Evolutionary conservation across 2,797 vertebrate genomes (phyloP).

Genomic region (Micromesistius poutassou): DNA sequence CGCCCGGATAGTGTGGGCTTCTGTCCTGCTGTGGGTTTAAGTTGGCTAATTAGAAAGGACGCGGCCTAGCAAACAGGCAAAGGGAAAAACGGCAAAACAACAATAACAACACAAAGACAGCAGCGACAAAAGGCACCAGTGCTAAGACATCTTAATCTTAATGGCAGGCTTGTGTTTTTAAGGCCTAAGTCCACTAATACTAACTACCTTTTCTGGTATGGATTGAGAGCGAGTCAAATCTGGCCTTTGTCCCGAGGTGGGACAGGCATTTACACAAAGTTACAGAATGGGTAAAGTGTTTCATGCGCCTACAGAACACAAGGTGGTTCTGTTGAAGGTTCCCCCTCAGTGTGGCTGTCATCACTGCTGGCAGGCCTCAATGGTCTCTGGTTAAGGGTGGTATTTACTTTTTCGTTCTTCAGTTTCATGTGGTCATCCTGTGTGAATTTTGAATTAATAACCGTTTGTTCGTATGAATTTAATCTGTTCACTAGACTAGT

Average conservation of each 20-base stretch:
- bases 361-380: conserved; percentile 65
- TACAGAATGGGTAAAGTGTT: conserved; percentile 50
- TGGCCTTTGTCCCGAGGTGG: conserved; percentile 27
- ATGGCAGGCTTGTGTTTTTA: conserved; percentile 44
- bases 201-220: conserved; percentile 23
- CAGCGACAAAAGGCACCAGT: conserved; percentile 30
- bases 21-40: conserved; percentile 79
- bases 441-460: background rate
- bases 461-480: background rate
- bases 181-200: conserved; percentile 17
- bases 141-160: conserved; percentile 27
- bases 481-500: background rate
- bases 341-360: conserved; percentile 65
- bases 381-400: conserved; percentile 58
- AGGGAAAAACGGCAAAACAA: conserved; percentile 55
- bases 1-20: conserved; percentile 66
- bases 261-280: conserved; percentile 32
- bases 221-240: conserved; percentile 32
- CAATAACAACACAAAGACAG: conserved; percentile 52
- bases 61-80: conserved; percentile 56
- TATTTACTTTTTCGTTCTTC: conserved; percentile 48
- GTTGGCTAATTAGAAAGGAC: conserved; percentile 79
- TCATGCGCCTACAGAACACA: conserved; percentile 47
- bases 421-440: conserved; percentile 52
- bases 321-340: conserved; percentile 60